Percentiles rank a stretch among this genome's conserved stretches.
phyloP scores from a whole-genome alignment of 37 sponge, comb jelly and placozoan species.

The Dysidea cf. avara region DNA sequence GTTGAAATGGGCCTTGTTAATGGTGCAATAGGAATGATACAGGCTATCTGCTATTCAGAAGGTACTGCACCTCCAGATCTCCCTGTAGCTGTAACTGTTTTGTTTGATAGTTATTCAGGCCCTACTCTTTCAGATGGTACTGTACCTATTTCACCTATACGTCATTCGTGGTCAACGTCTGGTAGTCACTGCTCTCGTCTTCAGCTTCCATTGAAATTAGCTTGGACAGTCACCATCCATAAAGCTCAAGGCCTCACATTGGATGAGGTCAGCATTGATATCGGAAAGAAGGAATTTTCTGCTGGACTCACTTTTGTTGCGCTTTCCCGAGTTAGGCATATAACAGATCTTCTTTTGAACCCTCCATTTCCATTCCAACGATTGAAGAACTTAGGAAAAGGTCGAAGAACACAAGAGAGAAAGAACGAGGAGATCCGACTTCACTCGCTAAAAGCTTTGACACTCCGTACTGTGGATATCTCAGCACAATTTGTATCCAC shows the following conservation, averaged over 20 bases:
- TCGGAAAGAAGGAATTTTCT: constrained; percentile 35
- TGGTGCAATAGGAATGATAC: constrained; percentile 38
- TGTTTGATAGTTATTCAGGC: constrained; percentile 40
- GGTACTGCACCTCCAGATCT: constrained; percentile 27
- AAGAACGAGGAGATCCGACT: constrained; percentile 1
- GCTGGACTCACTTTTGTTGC: constrained; percentile 47
- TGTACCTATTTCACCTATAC: constrained; percentile 36
- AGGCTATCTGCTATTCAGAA: constrained; percentile 22
- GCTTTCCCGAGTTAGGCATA: constrained; percentile 17
- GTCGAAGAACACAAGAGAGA: constrained; percentile 9
- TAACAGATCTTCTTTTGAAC: constrained; percentile 1
- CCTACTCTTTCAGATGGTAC: constrained; percentile 40
- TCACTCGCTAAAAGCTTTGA: too few species aligned
- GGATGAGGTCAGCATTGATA: constrained; percentile 26
- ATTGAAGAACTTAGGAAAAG: constrained; percentile 2
- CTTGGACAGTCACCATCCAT: too few species aligned
- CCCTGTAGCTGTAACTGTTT: constrained; percentile 24
- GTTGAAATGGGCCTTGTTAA: constrained; percentile 38
- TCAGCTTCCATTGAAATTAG: constrained; percentile 34
- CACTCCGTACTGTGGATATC: too few species aligned
- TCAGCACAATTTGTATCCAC: too few species aligned
- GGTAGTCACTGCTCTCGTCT: constrained; percentile 1
- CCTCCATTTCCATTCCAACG: constrained; percentile 23
- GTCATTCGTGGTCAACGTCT: constrained; percentile 6
- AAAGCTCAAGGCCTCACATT: constrained; percentile 46